Conservation (phyloP, 2,888 invertebrate species). For the Drosophila sordidula region DNA sequence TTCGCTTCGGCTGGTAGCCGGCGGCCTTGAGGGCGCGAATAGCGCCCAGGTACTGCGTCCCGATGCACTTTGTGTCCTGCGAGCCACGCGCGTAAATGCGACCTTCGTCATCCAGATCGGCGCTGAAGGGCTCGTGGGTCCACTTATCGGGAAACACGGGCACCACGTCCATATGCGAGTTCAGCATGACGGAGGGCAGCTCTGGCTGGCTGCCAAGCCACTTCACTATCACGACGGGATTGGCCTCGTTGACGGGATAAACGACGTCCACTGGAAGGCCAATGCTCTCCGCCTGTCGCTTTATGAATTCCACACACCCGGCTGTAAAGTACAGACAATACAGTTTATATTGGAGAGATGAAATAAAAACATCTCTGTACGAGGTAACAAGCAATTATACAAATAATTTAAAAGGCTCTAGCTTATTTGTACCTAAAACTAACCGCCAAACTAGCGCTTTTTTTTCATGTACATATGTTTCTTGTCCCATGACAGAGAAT, state of each 20-base stretch:
- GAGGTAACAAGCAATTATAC: too few species aligned
- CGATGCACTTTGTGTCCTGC: slow-evolving; percentile 94
- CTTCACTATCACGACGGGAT: slow-evolving; percentile 92
- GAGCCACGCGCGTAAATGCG: slow-evolving; percentile 91
- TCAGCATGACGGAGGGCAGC: slow-evolving; percentile 91
- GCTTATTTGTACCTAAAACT: too few species aligned
- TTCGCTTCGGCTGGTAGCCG: slow-evolving; percentile 87
- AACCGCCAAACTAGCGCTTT: too few species aligned
- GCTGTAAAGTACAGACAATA: slow-evolving; percentile 19
- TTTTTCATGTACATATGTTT: too few species aligned
- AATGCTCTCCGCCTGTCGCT: slow-evolving; percentile 89
- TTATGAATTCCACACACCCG: slow-evolving; percentile 90
- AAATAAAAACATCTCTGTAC: too few species aligned
- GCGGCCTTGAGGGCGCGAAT: slow-evolving; percentile 88
- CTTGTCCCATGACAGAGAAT: too few species aligned
- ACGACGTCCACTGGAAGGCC: slow-evolving; percentile 88
- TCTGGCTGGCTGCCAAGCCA: slow-evolving; percentile 90
- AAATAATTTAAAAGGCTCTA: too few species aligned
- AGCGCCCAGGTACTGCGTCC: slow-evolving; percentile 92
- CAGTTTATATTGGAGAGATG: too few species aligned
- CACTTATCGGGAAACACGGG: slow-evolving; percentile 94
- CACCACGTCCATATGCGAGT: slow-evolving; percentile 98
- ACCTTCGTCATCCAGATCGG: slow-evolving; percentile 93
- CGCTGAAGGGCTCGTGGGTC: slow-evolving; percentile 95
- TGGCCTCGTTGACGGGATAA: slow-evolving; percentile 86